Base-by-base conservation (phyloP, 2,888 invertebrate genomes). In the Electrophaes corylata region DNA sequence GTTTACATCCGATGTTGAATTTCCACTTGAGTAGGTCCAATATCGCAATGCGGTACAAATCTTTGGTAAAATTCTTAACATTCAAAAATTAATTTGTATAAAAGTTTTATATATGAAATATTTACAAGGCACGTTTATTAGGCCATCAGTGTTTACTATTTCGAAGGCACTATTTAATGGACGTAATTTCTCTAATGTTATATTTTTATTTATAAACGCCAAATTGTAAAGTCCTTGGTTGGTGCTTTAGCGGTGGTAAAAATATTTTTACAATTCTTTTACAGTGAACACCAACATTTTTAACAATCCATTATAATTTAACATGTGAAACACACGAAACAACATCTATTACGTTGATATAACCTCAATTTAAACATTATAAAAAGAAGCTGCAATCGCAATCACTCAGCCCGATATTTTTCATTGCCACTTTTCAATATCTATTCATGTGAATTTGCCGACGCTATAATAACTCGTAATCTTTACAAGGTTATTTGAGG, bases 31-130 rank as follows among this genome's bases (percentile, higher is more conserved):
- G 53, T 51, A 37, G 16, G 16, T 11, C 19, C 29, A 49, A 62
- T 58, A 59, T 61, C 44, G 39, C 39, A 47, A 52, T 33, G 56
- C 61, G 56, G 51, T 57, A 66, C 64, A 71, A 64, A 75, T 80
- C 79, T 81, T 80, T 79, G 80, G 81, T 77, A 76, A 73, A 67
- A 68, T 61, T 31, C 55, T 54, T 61, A 47, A 60, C 33, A 52
- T 55, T 55, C 49, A 55, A 58, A 61, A 41, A 31, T 52, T 49
- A 57, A 43, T 26, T 57, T 45, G 45, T 48, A 53, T 37, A 40
- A 59, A 59, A 53, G 51, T 52, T 37, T 29, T 11, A 50, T 40
- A 23, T 53, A 46, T 60, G 43, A 48, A 39, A 39, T 40, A 60
- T 65, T 53, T 69, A 59, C 59, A 60, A 60, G 60, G 60, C 51